Evolutionary conservation across 2,888 invertebrate species (phyloP).

Genomic region (Drosophila suboccidentalis): DNA sequence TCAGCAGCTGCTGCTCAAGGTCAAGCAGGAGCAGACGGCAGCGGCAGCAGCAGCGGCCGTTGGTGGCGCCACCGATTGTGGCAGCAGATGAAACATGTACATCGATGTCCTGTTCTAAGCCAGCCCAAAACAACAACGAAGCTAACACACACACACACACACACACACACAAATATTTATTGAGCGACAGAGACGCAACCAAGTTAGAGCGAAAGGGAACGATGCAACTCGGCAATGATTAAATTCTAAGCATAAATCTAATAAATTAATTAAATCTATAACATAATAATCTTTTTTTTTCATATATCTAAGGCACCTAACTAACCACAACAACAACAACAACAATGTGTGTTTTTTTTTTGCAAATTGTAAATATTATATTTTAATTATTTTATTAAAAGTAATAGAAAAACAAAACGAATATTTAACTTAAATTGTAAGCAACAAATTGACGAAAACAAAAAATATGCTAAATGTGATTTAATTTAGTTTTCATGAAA

Average conservation of each 20-base stretch:
- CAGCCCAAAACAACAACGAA: conserved; percentile 27
- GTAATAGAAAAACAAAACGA: conserved; percentile 11
- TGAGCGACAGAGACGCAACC: conserved; percentile 8
- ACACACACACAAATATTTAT: conserved; percentile 28
- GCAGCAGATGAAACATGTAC: conserved; percentile 83
- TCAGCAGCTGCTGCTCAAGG: conserved; percentile 70
- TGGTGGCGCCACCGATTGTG: conserved; percentile 38
- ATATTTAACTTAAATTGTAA: conserved; percentile 29
- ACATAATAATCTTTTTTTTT: conserved; percentile 52
- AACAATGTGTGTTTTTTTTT: conserved; percentile 26
- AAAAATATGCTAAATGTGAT: conserved; percentile 72
- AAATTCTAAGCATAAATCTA: conserved; percentile 45
- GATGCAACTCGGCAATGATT: conserved; percentile 52
- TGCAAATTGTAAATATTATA: conserved; percentile 33
- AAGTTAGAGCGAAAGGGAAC: conserved; percentile 2
- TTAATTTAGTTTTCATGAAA: conserved; percentile 71
- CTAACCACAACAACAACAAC: conserved; percentile 15
- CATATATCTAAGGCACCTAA: conserved; percentile 63
- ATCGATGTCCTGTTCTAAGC: conserved; percentile 83
- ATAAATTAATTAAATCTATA: conserved; percentile 42
- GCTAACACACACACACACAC: conserved; percentile 12
- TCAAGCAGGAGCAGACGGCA: conserved; percentile 72
- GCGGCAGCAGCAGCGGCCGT: conserved; percentile 19
- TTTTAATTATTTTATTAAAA: conserved; percentile 49
- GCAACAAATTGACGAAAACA: conserved; percentile 23